Base-by-base conservation (phyloP, 2,113 vertebrate genomes). In the Neodontobutis hainanensis region DNA sequence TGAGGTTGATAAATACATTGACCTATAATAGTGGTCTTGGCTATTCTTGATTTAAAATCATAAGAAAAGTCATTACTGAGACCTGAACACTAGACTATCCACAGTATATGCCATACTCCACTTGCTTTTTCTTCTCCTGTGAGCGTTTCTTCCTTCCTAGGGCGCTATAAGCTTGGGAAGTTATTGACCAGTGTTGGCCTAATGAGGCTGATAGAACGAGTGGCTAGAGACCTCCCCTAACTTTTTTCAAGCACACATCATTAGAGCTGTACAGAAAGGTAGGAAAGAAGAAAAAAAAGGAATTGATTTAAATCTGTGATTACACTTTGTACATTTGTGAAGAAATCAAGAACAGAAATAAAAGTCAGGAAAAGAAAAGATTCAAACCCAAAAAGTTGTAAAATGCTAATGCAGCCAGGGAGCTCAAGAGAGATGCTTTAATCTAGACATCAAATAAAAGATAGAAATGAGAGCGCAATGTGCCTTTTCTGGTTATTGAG, bases 361-460 rank as follows among this genome's bases (percentile, higher is more conserved):
- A 62, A 68, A 76, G 32, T 51, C 5, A 35, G 60, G 34, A 75
- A 77, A 11, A 45, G 36, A 64, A 53, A 65, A 11, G 51, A 47
- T 45, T 56, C 47, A n/a, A 61, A 49, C 60, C 45, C 45, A 19
- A 63, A 65, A 74, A 75, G 73, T 75, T 83, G 14, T 62, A 59
- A 80, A 69, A 42, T 69, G 71, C 75, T 73, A 75, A 80, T 65
- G 53, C 74, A 80, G 72, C 49, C 70, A 42, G 61, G 67, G 77
- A 81, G 80, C 76, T 73, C 56, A 46, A 52, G 61, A 73, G 56
- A 79, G 46, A 32, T 46, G 67, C 82, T 88, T 82, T 88, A 90
- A 90, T 90, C 87, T 88, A 71, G 65, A 82, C 82, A 86, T 90
- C 88, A 90, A 87, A 89, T 84, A 65, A 71, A 44, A 73, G 81